These are phyloP conservation scores for Melopsittacus undulatus DNA, from an alignment of 2,797 vertebrate species.

Conservation along the genomic window DNA sequence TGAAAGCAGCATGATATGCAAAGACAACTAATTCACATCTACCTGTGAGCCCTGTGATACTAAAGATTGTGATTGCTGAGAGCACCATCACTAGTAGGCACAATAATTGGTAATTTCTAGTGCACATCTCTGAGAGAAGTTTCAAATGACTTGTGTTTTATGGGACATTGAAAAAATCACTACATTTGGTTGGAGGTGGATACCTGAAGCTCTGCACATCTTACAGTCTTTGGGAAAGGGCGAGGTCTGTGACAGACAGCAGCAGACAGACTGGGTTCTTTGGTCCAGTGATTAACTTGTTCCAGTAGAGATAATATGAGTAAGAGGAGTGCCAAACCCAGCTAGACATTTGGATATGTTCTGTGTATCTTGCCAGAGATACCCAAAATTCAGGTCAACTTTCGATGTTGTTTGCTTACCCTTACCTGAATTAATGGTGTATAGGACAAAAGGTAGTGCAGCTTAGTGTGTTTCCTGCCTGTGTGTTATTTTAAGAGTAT, in stretches of 20 bases:
- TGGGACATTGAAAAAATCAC: not conserved
- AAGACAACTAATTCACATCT: not conserved
- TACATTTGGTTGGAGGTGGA: not conserved
- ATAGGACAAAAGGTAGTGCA: not conserved
- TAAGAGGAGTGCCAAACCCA: not conserved
- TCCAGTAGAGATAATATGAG: not conserved
- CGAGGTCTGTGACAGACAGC: not conserved
- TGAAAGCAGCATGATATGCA: not conserved
- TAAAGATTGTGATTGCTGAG: not conserved
- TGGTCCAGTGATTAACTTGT: not conserved
- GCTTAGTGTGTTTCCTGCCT: not conserved
- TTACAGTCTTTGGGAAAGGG: not conserved
- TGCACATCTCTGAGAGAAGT: not conserved
- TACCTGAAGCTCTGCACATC: not conserved
- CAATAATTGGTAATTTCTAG: not conserved
- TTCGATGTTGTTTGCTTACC: not conserved
- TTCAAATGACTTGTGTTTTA: not conserved
- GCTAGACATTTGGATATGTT: not conserved
- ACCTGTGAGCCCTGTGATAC: rapidly evolving
- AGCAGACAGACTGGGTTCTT: not conserved
- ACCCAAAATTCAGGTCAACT: not conserved
- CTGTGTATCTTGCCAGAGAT: not conserved
- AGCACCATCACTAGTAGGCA: not conserved
- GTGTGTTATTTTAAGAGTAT: not conserved
- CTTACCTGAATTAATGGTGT: not conserved